Base-by-base conservation (phyloP, 2,888 invertebrate species). In the Lasioglossum pauxillum region DNA sequence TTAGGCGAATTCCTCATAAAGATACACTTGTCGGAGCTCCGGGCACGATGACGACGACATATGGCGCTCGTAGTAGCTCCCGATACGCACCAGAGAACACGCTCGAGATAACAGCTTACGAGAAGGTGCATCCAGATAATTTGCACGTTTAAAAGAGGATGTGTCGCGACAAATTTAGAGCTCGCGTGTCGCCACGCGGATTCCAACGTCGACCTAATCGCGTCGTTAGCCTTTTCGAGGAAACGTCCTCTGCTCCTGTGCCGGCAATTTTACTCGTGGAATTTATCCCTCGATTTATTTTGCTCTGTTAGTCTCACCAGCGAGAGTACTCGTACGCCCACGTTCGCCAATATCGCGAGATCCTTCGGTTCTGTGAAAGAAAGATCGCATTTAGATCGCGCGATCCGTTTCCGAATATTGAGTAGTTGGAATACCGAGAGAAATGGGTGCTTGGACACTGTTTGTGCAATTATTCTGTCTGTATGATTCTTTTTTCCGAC, bases 61-160 rank as follows among this genome's bases (percentile, higher is more conserved):
- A 77, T 35, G 53, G 14, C 27, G 16, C 69, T 64, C 31, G 49
- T 64, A 27, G 41, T 53, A 23, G 49, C 74, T 19, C 69, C 44
- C 85, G 75, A 86, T 84, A 75, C 77, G 14, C 78, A 23, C 27
- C n/a, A 74, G 60, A 41, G 71, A 23, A 49, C 85, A 64, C 23
- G 41, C 41, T 71, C 77, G 76, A 80, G 86, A 86, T 87, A 87
- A 86, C 67, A 64, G 35, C 1, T 44, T 53, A 53, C 85, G n/a
- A 19, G 75, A 78, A 67, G 75, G 78, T 73, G 78, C 75, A 64
- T 64, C 73, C 72, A 46, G 82, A 78, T 85, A 86, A 86, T 85
- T 86, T 82, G 86, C 86, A 76, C 81, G 81, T 79, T 85, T 79
- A 71, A 85, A 82, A 60, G 69, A 53, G 80, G 53, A 80, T 75